phyloP scores from a whole-genome alignment of 2,888 invertebrate genomes.

The Rhingia rostrata region DNA sequence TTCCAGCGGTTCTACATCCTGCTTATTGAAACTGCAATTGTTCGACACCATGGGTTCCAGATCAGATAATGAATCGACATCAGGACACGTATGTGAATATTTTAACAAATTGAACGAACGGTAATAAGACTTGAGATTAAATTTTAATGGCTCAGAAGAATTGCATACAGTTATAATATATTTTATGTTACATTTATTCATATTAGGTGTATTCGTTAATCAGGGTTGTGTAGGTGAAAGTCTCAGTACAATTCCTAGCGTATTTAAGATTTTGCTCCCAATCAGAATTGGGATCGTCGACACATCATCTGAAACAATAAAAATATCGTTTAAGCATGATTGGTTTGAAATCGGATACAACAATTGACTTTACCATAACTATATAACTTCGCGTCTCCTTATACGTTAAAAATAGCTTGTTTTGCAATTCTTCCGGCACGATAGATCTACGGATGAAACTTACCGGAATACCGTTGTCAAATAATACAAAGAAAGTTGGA shows the following conservation, averaged over 20 bases:
- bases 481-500: slow-evolving; percentile 18
- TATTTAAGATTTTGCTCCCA: slow-evolving; percentile 8
- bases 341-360: slow-evolving; percentile 32
- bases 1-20: not conserved
- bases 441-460: slow-evolving; percentile 38
- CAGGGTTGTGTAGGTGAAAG: not conserved
- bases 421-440: slow-evolving; percentile 28
- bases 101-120: slow-evolving; percentile 12
- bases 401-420: slow-evolving; percentile 21
- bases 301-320: slow-evolving; percentile 34
- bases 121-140: slow-evolving; percentile 18
- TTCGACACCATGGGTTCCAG: not conserved
- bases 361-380: slow-evolving; percentile 36
- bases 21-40: not conserved
- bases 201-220: too few species aligned
- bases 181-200: not conserved
- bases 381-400: slow-evolving; percentile 22
- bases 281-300: slow-evolving; percentile 17
- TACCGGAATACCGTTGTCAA: slow-evolving; percentile 39
- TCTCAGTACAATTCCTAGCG: slow-evolving; percentile 14
- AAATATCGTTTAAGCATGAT: slow-evolving; percentile 9
- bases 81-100: slow-evolving; percentile 1
- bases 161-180: slow-evolving; percentile 12
- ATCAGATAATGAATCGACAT: not conserved
- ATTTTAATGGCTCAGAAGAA: slow-evolving; percentile 22